Evolutionary conservation across 1,140 invertebrate species (phyloP).

Genomic region (Condylostylus longicornis): DNA sequence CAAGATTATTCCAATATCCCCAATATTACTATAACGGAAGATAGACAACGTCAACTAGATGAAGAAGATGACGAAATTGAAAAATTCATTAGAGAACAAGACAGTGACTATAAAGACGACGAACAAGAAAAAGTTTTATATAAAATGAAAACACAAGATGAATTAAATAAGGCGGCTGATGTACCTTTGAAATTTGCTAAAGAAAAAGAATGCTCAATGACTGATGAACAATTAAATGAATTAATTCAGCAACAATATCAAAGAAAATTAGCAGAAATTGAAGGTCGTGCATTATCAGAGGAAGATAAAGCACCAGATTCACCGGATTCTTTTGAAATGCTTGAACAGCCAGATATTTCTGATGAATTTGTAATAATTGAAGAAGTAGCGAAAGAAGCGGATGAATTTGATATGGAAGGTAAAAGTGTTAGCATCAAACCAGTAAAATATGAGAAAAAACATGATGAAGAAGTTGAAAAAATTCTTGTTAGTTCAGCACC

Average conservation of each 20-base stretch:
- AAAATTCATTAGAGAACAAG: no score
- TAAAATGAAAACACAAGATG: slow-evolving; percentile 27
- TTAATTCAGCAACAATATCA: slow-evolving; percentile 28
- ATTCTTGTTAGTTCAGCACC: slow-evolving; percentile 47
- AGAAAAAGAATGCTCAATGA: slow-evolving; percentile 19
- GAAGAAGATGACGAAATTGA: slow-evolving; percentile 12
- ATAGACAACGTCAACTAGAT: slow-evolving; percentile 29
- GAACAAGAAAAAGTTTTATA: slow-evolving; percentile 25
- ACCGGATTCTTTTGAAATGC: slow-evolving; percentile 78
- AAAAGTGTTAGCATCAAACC: slow-evolving; percentile 55
- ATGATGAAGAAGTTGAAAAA: slow-evolving; percentile 59
- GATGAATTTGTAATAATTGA: slow-evolving; percentile 77
- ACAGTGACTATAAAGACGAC: slow-evolving; percentile 10
- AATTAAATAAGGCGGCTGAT: slow-evolving; percentile 23
- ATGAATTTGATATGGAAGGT: slow-evolving; percentile 62
- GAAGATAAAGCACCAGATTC: slow-evolving; percentile 52
- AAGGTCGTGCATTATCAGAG: slow-evolving; percentile 22
- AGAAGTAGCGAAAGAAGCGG: slow-evolving; percentile 68
- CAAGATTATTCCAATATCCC: slow-evolving; percentile 39
- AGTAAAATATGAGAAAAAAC: slow-evolving; percentile 40
- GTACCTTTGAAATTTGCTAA: slow-evolving; percentile 11
- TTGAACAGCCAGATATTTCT: slow-evolving; percentile 68
- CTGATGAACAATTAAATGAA: slow-evolving; percentile 28
- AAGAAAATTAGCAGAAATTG: slow-evolving; percentile 32
- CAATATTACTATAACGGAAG: slow-evolving; percentile 52